Conservation (phyloP, 2,888 invertebrate species). For the Scelioninae gen. 2 region DNA sequence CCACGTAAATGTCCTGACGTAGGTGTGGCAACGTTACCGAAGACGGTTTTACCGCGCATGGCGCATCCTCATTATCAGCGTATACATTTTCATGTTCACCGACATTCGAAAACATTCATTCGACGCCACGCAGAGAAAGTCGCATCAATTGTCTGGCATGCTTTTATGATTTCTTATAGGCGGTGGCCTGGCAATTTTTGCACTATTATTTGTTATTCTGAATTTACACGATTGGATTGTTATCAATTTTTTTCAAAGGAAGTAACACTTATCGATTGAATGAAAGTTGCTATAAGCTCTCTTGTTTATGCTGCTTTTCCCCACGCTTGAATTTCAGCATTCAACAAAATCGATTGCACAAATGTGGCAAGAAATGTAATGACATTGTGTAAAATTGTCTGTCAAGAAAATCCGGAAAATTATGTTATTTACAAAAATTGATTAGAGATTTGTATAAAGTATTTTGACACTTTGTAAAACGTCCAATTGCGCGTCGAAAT, state of each 20-base stretch:
- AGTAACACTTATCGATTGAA: no score
- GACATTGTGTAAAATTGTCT: no score
- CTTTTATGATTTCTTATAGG: conserved; percentile 40
- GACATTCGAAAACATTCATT: conserved; percentile 39
- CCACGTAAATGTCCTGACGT: conserved; percentile 62
- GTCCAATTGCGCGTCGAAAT: no score
- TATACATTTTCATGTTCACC: conserved; percentile 41
- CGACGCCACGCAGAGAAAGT: conserved; percentile 48
- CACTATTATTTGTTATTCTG: conserved; percentile 23
- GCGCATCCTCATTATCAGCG: conserved; percentile 36
- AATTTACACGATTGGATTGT: conserved; percentile 14
- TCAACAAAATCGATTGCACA: no score
- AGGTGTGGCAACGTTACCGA: conserved; percentile 69
- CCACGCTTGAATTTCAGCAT: background rate
- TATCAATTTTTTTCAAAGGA: no score
- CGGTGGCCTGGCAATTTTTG: conserved; percentile 16
- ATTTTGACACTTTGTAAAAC: no score
- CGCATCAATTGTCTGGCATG: conserved; percentile 33
- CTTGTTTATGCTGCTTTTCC: no score
- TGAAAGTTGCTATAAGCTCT: no score
- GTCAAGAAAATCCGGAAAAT: no score
- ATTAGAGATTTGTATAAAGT: no score
- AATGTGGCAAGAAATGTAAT: no score
- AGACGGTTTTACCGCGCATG: conserved; percentile 63
- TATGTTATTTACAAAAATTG: no score